Base-by-base conservation (phyloP, 2,888 invertebrate species). In the Microplitis deprimator region DNA sequence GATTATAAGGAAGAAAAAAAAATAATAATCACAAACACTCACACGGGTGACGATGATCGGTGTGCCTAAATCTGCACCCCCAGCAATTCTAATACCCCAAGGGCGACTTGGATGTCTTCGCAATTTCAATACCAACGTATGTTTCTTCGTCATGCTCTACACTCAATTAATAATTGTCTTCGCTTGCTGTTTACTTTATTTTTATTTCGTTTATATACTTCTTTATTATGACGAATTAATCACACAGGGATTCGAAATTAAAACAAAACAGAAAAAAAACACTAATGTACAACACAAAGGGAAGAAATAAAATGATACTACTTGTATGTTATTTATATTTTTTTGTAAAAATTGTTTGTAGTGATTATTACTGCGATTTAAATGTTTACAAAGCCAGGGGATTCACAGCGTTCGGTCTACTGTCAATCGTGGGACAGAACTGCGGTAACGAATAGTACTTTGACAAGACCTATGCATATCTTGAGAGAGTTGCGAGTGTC, bases 11-110 rank as follows among this genome's bases (percentile, higher is more conserved):
- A 16, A 72, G 39, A 20, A 62, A 20, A 62, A 20, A 29, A 29
- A 29, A 29, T 29, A 29, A 29, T 50, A 38, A 61, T 40, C 8
- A 67, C 6, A 79, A 68, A 39, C 61, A 90, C 92, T 92, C 94
- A 97, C 97, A 94, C 95, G 94, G 82, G 96, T 96, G 89, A 97
- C 94, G 90, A 96, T 94, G 89, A 97, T 93, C 80, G 97, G 96
- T 73, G 95, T 94, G 87, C 95, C 94, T 86, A 96, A 93, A 92
- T 97, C 96, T 82, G 95, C 93, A 84, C 96, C 96, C 84, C 97
- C 97, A 82, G 96, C 95, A 84, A 97, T 92, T 85, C 96, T 93
- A 85, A 97, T 95, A 79, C 97, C 97, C 96, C 96, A 97, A 87
- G 94, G 94, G 86, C 93, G 93, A 83, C 92, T 92, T 83, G 92